These are phyloP conservation scores for Brachypodius melanocephalos DNA, from an alignment of 2,113 vertebrate species.

Conservation along the genomic window DNA sequence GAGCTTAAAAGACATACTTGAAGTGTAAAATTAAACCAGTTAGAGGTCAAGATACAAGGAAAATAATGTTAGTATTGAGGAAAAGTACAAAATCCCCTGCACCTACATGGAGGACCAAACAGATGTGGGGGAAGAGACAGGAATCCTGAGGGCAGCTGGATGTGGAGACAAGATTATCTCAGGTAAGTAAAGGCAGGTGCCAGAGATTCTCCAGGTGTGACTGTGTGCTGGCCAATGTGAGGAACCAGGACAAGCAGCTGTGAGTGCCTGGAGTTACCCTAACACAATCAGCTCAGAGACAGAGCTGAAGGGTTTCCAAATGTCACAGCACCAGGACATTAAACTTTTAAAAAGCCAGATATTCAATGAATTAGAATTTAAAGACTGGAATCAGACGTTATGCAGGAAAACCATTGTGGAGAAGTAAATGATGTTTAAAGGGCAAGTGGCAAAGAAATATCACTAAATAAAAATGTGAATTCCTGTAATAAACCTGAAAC, in stretches of 20 bases:
- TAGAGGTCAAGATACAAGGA: not conserved
- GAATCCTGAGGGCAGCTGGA: not conserved
- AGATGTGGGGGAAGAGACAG: not conserved
- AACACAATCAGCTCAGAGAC: not conserved
- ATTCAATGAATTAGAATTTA: constrained; percentile 9
- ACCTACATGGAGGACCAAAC: not conserved
- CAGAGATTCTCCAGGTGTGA: accelerated
- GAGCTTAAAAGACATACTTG: not conserved
- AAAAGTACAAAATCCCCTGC: not conserved
- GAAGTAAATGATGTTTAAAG: constrained; percentile 40
- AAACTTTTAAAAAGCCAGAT: not conserved
- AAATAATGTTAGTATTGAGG: not conserved
- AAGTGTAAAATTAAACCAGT: not conserved
- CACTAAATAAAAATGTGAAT: constrained; percentile 6
- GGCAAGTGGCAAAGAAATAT: not conserved
- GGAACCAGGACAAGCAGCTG: not conserved
- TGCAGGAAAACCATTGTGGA: not conserved
- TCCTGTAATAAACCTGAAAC: constrained; percentile 23
- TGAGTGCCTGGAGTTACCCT: not conserved
- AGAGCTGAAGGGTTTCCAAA: constrained; percentile 10
- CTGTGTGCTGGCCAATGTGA: not conserved
- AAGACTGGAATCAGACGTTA: not conserved
- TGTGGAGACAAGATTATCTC: not conserved
- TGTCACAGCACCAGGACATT: constrained; percentile 10
- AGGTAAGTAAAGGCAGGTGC: not conserved